Evolutionary conservation across 2,113 vertebrate species (phyloP), one percentile per base, ranked within the genome.

Genomic region (Prochilodus magdalenae): DNA sequence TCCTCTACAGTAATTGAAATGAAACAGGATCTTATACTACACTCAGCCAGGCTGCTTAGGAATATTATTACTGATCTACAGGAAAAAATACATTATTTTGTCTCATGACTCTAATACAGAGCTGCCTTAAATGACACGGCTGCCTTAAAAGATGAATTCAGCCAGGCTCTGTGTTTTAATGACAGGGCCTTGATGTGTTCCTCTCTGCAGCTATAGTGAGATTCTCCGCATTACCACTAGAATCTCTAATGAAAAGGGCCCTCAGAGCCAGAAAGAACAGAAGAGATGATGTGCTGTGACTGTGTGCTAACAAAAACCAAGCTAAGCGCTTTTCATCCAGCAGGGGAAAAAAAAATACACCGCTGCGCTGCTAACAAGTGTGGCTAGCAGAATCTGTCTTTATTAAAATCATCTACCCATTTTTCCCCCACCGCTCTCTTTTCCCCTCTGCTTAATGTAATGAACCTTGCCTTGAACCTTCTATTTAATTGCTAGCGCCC

Each of bases 381-480:
- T 77, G 40, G 44, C 77, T 75, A 77, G 49, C 55, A 27, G 73
- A 86, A 79, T 89, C 79, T 22, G 26, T 75, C 83, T 85, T 81
- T 84, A 86, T 84, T 87, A 87, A 85, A 85, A 84, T 85, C 74
- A 79, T 82, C 86, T 77, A 59, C 57, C 70, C 12, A 5, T 80
- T 83, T 65, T 65, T 27, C 77, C 75, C 5, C 74, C 71, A 67
- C 22, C 15, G n/a, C 15, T 29, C 36, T 29, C 33, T 47, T 36
- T 72, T n/a, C 44, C 55, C 33, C 20, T 22, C 27, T 63, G 83
- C 79, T 80, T 78, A 88, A 91, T 88, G 81, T 88, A 90, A 91
- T 89, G 88, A 92, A 89, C 90, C 88, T 83, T 81, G 82, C 91
- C 91, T 92, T 92, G 90, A 89, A 92, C 90, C 87, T 82, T 74